Conservation (phyloP, 2,888 invertebrate genomes). For the Euproctis similis region DNA sequence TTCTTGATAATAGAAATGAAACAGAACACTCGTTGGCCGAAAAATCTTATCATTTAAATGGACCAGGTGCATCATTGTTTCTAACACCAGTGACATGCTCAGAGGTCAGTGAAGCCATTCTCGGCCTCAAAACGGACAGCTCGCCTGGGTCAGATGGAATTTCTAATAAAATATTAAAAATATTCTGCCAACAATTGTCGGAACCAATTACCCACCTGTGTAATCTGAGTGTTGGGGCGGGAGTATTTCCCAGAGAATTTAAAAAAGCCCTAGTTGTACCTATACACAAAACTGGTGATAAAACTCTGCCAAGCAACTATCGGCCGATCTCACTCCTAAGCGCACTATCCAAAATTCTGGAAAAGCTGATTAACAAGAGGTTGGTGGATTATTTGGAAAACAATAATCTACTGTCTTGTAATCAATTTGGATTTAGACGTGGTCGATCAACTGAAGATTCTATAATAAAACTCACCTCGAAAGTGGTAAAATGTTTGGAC, state of each 20-base stretch:
- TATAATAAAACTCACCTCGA: not conserved
- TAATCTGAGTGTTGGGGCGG: not conserved
- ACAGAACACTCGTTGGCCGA: not conserved
- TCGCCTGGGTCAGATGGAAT: not conserved
- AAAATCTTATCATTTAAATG: not conserved
- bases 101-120: not conserved
- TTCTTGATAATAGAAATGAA: not conserved
- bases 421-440: not conserved
- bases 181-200: not conserved
- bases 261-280: not conserved
- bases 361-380: not conserved
- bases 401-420: not conserved
- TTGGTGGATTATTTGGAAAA: not conserved
- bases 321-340: too few relatives aligned
- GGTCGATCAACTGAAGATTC: not conserved
- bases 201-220: not conserved
- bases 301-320: not conserved
- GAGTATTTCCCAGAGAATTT: too few relatives aligned
- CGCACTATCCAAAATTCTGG: too few relatives aligned
- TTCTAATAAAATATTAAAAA: not conserved
- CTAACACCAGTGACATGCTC: too few relatives aligned
- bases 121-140: conserved; percentile 1
- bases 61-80: not conserved
- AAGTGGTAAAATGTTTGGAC: not conserved
- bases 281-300: conserved; percentile 1